Evolutionary conservation across 2,888 invertebrate genomes (phyloP).

Genomic region (Agrochola lychnidis): DNA sequence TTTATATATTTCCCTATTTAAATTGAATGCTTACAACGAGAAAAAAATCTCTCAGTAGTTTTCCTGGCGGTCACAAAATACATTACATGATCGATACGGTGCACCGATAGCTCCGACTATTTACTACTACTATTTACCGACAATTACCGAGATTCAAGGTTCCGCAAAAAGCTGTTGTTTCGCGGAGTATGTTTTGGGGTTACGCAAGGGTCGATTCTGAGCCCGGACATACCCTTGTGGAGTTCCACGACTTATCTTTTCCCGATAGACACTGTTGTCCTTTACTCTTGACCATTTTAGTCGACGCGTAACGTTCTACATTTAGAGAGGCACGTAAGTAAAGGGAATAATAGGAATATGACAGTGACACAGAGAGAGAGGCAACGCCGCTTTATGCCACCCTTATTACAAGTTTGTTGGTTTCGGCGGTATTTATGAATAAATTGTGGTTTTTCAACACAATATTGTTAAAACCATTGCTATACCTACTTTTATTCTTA

Average conservation of each 20-base stretch:
- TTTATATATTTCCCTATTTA: no score
- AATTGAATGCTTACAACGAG: no score
- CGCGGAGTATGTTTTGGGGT: background rate
- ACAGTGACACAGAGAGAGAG: background rate
- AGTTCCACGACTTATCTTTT: background rate
- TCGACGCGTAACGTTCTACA: no score
- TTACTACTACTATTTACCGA: background rate
- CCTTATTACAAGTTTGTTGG: background rate
- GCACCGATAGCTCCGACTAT: no score
- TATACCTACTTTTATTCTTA: background rate
- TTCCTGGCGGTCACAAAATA: no score
- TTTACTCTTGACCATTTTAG: no score
- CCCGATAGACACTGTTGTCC: no score
- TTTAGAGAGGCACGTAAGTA: no score
- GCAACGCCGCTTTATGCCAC: background rate
- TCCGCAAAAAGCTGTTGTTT: background rate
- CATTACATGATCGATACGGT: no score
- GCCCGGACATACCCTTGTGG: background rate
- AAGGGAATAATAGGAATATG: background rate
- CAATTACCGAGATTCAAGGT: background rate
- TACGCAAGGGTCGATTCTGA: slow-evolving; percentile 3
- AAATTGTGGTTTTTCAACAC: background rate
- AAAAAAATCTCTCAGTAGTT: background rate
- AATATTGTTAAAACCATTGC: background rate
- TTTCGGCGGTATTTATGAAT: background rate